Conservation (phyloP, 2,888 invertebrate species). For the Myathropa florea region DNA sequence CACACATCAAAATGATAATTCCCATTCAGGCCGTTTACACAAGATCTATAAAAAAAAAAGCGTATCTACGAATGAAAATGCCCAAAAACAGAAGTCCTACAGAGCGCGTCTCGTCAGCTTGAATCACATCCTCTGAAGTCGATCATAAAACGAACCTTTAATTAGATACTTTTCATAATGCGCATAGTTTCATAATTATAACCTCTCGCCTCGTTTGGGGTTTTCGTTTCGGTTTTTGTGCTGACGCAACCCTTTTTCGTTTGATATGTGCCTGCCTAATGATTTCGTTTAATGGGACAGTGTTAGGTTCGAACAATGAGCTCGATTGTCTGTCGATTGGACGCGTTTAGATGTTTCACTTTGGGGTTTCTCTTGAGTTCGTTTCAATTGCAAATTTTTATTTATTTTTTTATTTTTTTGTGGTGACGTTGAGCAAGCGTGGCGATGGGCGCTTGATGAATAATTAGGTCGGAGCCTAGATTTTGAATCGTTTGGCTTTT, state of each 20-base stretch:
- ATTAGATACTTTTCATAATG: slow-evolving; percentile 7
- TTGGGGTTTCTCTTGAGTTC: background rate
- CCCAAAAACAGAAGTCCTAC: background rate
- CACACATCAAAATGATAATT: background rate
- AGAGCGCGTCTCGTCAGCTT: background rate
- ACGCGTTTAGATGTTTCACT: background rate
- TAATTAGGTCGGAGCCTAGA: background rate
- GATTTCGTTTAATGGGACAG: slow-evolving; percentile 1
- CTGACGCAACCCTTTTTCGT: background rate
- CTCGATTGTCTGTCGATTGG: background rate
- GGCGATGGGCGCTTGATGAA: background rate
- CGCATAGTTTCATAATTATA: background rate
- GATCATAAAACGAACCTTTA: background rate
- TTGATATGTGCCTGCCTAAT: slow-evolving; percentile 13
- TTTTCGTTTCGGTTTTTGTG: background rate
- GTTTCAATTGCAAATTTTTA: background rate
- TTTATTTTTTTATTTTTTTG: background rate
- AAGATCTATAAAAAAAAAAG: background rate
- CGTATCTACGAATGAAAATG: background rate
- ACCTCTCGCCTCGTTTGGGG: background rate
- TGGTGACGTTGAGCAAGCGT: background rate
- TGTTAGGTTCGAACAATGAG: slow-evolving; percentile 21
- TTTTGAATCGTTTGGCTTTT: background rate
- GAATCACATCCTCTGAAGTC: background rate
- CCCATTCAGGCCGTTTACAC: background rate